Conservation (phyloP, 2,888 invertebrate genomes). For the Athetis lepigone region DNA sequence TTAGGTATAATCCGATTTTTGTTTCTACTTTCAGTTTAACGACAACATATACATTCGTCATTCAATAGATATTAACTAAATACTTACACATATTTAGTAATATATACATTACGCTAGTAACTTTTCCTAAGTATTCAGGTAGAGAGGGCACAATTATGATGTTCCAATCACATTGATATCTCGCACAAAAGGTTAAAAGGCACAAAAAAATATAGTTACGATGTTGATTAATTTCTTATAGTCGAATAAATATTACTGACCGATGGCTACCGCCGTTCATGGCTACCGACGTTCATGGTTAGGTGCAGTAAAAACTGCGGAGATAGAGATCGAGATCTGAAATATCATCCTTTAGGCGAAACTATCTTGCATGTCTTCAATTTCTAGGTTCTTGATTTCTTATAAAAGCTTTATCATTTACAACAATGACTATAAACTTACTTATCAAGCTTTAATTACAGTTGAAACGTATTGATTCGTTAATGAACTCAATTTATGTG, state of each 20-base stretch:
- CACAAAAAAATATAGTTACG: slow-evolving; percentile 3
- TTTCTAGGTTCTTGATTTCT: slow-evolving; percentile 8
- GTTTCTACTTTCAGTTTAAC: background rate
- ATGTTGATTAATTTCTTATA: slow-evolving; percentile 28
- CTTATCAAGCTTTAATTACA: background rate
- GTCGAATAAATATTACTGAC: slow-evolving; percentile 39
- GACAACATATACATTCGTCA: too few relatives aligned
- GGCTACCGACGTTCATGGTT: slow-evolving; percentile 15
- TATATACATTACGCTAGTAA: background rate
- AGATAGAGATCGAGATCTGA: slow-evolving; percentile 40
- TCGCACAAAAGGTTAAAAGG: too few relatives aligned
- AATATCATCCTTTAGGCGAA: slow-evolving; percentile 35
- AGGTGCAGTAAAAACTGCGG: slow-evolving; percentile 49
- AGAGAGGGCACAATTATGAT: background rate
- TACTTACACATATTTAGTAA: too few relatives aligned
- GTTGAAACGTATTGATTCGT: background rate
- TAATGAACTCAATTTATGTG: background rate
- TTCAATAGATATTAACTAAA: too few relatives aligned
- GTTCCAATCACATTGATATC: background rate
- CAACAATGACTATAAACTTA: too few relatives aligned
- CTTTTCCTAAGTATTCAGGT: too few relatives aligned
- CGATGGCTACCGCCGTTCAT: too few relatives aligned
- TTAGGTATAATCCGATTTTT: background rate
- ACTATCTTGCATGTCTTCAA: slow-evolving; percentile 18
- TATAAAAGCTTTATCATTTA: too few relatives aligned